phyloP scores from a whole-genome alignment of 2,797 vertebrate species.

The Halcyon smyrnensis region DNA sequence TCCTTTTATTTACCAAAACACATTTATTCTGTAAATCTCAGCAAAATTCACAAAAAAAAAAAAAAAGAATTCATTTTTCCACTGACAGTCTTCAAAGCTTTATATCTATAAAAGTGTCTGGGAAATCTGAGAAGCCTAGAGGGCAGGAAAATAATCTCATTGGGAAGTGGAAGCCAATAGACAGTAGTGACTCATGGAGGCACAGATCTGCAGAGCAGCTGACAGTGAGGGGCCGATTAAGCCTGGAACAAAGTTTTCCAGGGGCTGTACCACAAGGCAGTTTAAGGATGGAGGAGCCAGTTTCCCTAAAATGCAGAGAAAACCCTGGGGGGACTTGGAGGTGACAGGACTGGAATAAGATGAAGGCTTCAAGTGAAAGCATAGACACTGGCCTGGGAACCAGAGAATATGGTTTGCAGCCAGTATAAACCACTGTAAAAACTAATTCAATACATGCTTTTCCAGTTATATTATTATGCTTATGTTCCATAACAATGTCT shows the following conservation, averaged over 20 bases:
- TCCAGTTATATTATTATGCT: not conserved
- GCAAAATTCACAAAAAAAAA: constrained; percentile 18
- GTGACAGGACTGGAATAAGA: not conserved
- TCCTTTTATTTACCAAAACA: constrained; percentile 19
- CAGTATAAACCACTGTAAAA: not conserved
- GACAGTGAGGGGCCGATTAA: not conserved
- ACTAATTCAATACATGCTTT: not conserved
- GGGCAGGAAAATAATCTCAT: not conserved
- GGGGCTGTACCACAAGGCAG: not conserved
- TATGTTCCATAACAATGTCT: not conserved
- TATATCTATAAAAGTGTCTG: constrained; percentile 10
- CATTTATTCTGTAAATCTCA: not conserved
- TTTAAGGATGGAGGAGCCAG: not conserved
- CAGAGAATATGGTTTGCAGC: not conserved
- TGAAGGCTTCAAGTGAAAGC: constrained; percentile 5
- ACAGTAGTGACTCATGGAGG: not conserved
- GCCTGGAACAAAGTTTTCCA: not conserved
- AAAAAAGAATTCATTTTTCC: not conserved
- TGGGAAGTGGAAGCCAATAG: not conserved
- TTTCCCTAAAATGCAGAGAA: not conserved
- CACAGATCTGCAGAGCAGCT: not conserved
- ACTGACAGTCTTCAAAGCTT: not conserved
- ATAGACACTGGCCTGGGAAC: not conserved
- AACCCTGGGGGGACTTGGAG: not conserved
- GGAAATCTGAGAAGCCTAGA: not conserved